A percentile compares a stretch with the other conserved stretches of the same genome.
Conservation (phyloP, 2,113 vertebrate species). For the Sorex araneus region DNA sequence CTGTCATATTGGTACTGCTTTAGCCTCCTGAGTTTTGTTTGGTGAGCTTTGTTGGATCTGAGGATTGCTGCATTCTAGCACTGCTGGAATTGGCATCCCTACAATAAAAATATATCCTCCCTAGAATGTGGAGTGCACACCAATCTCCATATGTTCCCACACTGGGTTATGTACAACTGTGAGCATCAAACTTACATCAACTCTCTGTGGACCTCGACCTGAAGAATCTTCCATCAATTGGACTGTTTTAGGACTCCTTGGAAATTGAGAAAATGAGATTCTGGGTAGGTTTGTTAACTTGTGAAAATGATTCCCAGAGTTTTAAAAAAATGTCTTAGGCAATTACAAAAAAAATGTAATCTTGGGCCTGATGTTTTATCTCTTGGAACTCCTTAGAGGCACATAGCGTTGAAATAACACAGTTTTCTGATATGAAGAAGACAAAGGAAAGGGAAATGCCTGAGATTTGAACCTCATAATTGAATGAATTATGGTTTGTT, state of each 20-base stretch:
- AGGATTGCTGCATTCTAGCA: no score
- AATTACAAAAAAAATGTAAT: not conserved
- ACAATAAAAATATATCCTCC: not conserved
- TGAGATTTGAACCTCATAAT: not conserved
- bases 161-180: not conserved
- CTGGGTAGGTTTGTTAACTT: not conserved
- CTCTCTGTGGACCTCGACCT: no score
- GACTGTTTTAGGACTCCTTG: not conserved
- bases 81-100: no score
- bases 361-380: not conserved
- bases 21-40: no score
- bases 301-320: not conserved
- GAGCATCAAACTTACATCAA: fast-evolving
- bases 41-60: no score
- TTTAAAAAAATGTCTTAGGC: not conserved
- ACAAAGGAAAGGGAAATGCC: no score
- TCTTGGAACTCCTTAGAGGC: not conserved
- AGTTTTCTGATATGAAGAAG: not conserved
- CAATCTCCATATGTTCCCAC: not conserved
- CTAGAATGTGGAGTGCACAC: not conserved
- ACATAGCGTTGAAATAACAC: not conserved
- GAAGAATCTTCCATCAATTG: not conserved
- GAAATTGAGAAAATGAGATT: not conserved
- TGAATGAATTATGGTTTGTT: not conserved
- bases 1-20: no score